These are phyloP conservation scores for Pantala flavescens DNA, from an alignment of 1,140 invertebrate species.

Conservation along the genomic window DNA sequence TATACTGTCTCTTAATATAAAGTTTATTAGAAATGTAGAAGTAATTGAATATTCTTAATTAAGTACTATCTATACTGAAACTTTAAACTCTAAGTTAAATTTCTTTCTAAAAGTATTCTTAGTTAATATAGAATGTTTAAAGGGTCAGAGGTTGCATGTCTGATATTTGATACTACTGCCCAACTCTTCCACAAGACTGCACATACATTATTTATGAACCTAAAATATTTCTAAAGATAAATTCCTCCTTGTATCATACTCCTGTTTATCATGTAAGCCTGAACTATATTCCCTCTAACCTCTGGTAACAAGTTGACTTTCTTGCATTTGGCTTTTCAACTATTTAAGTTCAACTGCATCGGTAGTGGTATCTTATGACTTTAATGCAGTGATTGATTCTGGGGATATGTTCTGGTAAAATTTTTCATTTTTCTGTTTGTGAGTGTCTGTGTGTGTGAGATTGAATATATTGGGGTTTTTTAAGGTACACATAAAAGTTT, in stretches of 20 bases:
- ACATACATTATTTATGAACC: neutral
- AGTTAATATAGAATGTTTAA: too few species aligned
- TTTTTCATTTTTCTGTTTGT: neutral
- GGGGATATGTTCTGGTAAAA: neutral
- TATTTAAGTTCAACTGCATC: neutral
- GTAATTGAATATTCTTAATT: too few species aligned
- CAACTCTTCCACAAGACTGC: neutral
- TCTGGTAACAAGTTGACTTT: slow-evolving; percentile 4
- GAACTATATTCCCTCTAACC: neutral
- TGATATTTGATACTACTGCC: neutral
- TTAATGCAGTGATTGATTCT: slow-evolving; percentile 4
- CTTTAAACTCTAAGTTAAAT: too few species aligned
- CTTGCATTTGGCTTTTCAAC: neutral
- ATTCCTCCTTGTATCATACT: neutral
- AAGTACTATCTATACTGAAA: too few species aligned
- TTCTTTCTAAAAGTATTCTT: too few species aligned
- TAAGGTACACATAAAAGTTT: neutral
- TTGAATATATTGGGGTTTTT: neutral
- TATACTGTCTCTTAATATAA: too few species aligned
- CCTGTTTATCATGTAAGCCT: neutral
- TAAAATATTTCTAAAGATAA: neutral
- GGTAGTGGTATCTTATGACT: slow-evolving; percentile 1
- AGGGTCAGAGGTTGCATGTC: neutral
- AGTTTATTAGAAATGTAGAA: too few species aligned
- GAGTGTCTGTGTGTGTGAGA: neutral